Base-by-base conservation (phyloP, 2,888 invertebrate species). In the Junonia oenone region DNA sequence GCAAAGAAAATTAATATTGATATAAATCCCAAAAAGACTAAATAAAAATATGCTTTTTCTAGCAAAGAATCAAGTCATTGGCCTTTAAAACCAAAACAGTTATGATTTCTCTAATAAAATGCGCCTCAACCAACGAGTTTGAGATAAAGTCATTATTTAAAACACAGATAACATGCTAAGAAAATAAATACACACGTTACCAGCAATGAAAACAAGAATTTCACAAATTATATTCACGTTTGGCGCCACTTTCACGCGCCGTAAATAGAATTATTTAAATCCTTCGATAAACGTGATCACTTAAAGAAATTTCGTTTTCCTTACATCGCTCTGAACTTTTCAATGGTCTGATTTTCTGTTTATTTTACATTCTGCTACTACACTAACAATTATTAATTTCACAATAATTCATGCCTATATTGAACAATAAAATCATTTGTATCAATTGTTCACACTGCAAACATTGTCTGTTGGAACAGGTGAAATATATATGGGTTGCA, bases 181-280 rank as follows among this genome's bases (percentile, higher is more conserved):
- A 11, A 45, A 45, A 45, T 15, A 14, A 45, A 45, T 6, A 45
- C 15, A 29, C 11, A 17, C 11, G 9, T 29, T 31, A 46, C n/a
- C 11, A 46, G 46, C 31, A 33, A 46, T 15, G 15, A 26, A 46
- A 29, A 46, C 9, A 17, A 46, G 15, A 31, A 33, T 17, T 46
- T 17, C 29, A 17, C 31, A 17, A 19, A 31, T 46, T 5, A 33
- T 22, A 55, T 49, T 38, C 27, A 50, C 22, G 27, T 15, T 29
- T 38, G 31, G 55, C 50, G 55, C 55, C 45, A 55, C 55, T 51
- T 55, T 55, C 55, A 19, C 50, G 26, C 11, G 26, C 14, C 27
- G 27, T 33, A 37, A 43, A 55, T 45, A 50, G 45, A 48, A 33
- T 54, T 43, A 13, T 40, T 45, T 31, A n/a, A 40, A 54, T n/a